phyloP scores from a whole-genome alignment of 2,113 vertebrate genomes.

The Amia ocellicauda region DNA sequence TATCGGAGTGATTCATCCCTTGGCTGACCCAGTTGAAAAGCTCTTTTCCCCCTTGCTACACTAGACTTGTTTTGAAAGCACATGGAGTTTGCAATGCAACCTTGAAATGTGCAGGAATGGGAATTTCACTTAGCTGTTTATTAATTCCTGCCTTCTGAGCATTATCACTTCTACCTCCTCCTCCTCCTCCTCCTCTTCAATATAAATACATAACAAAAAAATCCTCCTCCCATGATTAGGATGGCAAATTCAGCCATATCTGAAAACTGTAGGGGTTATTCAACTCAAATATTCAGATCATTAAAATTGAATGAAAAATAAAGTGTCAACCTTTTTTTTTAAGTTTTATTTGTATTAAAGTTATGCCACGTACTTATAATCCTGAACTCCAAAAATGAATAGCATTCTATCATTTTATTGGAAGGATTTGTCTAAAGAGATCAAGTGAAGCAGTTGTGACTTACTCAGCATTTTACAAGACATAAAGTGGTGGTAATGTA shows the following conservation, averaged over 20 bases:
- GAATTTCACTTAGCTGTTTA: slow-evolving; percentile 1
- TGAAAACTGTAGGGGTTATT: too few species aligned
- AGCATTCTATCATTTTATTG: neutral
- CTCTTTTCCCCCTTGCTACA: neutral
- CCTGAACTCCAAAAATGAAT: neutral
- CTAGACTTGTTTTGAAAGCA: neutral
- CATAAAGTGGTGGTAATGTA: neutral
- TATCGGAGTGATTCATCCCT: neutral
- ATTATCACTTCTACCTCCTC: neutral
- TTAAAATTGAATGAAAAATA: too few species aligned
- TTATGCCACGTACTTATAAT: slow-evolving; percentile 4
- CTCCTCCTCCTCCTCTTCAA: too few species aligned
- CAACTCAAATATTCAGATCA: too few species aligned
- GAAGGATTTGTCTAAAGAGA: slow-evolving; percentile 2
- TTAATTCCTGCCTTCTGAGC: neutral
- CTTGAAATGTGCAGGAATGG: neutral
- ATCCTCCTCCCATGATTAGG: too few species aligned
- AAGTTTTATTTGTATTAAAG: too few species aligned
- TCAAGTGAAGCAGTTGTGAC: neutral
- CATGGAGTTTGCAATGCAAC: neutral
- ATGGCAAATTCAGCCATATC: too few species aligned
- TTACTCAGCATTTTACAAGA: neutral
- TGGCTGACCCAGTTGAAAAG: slow-evolving; percentile 2
- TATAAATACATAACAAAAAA: too few species aligned
- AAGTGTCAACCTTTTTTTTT: too few species aligned